Percentiles rank a stretch among this genome's conserved stretches.
Evolutionary conservation across 2,113 vertebrate species (phyloP).

Genomic region (Recurvirostra avosetta): DNA sequence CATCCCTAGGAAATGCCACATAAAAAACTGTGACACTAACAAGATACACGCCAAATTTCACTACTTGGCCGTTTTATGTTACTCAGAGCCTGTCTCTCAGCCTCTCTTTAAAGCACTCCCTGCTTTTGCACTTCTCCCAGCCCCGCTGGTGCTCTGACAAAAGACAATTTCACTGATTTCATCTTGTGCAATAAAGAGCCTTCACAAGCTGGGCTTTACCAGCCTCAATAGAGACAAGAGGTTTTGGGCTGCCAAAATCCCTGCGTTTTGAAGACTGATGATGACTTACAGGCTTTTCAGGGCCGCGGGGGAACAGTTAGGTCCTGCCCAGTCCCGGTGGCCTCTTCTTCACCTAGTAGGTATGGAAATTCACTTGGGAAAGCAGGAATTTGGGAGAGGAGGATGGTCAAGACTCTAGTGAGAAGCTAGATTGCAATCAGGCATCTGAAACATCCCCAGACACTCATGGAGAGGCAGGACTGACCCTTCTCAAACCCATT

Average conservation of each 20-base stretch:
- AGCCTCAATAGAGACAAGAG: not conserved
- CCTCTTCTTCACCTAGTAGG: not conserved
- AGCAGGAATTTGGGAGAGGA: not conserved
- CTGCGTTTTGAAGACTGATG: not conserved
- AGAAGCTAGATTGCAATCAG: not conserved
- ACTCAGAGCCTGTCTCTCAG: not conserved
- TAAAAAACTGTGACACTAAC: constrained; percentile 34
- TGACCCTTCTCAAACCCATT: not conserved
- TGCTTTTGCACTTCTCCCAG: not conserved
- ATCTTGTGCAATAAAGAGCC: not conserved
- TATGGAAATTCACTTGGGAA: not conserved
- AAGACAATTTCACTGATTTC: not conserved
- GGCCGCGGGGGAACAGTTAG: not conserved
- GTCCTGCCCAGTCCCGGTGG: not conserved
- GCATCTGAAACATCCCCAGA: not conserved
- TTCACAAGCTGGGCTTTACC: not conserved
- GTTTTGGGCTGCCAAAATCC: not conserved
- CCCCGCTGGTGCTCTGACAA: not conserved
- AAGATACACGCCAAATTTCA: constrained; percentile 19
- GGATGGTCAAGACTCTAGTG: not conserved
- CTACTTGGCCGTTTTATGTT: not conserved
- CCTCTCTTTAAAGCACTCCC: not conserved
- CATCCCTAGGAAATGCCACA: constrained; percentile 52
- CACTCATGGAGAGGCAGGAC: not conserved
- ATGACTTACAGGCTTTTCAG: not conserved